Evolutionary conservation across 2,888 invertebrate genomes (phyloP), one percentile per base, ranked within the genome.

Genomic region (Heliconius cydno): DNA sequence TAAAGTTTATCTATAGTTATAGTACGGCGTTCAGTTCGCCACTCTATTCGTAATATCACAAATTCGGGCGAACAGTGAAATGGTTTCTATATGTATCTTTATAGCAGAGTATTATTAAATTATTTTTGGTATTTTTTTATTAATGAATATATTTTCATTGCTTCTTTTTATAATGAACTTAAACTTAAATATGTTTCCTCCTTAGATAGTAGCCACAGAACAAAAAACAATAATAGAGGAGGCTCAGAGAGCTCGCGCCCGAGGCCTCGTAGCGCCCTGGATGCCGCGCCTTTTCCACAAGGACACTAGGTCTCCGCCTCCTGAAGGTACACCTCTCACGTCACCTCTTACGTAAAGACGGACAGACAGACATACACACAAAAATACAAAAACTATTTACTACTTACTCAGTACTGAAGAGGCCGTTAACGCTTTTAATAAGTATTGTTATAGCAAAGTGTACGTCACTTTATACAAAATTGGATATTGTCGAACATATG

Each of bases 221-320:
- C 98, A 98, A 88, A 99, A 99, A 94, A 98, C 98, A 0, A 94
- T 97, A 67, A 95, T 99, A 73, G 99, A 99, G 87, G 98, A 99
- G 89, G 97, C 96, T 1, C 99, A 99, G 90, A 94, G 99, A 10
- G 95, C 95, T 25, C 95, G 96, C 0, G 97, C 97, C 0, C 95
- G 98, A 1, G 96, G 95, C 83, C 95, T 96, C 76, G 92, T 96
- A 5, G 96, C 96, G 10, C 87, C 91, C 0, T 98, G 98, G 98
- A 85, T 95, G 73, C 97, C 98, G 0, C 92, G 96, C 65, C 96
- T 97, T 88, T 98, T 99, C 87, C 89, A 90, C 75, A 85, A 85
- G 41, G 91, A 91, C 63, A 2, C 79, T 0, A 80, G 86, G 0
- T 30, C 79, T 1, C 25, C 65, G 0, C 83, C 88, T 0, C 91